Evolutionary conservation across 1,140 invertebrate species (phyloP).

Genomic region (Patella vulgata): DNA sequence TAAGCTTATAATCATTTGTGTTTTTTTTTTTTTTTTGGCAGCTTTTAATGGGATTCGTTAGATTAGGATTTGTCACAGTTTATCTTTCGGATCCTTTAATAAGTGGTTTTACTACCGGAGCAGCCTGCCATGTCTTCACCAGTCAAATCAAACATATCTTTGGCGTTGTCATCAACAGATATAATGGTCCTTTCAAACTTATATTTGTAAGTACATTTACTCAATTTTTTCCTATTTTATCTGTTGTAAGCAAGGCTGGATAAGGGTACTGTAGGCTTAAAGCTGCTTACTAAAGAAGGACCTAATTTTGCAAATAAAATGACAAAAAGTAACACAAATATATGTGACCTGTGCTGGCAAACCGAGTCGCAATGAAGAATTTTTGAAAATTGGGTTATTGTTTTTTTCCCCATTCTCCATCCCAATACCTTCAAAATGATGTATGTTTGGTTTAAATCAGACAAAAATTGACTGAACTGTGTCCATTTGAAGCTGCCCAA

Average conservation of each 20-base stretch:
- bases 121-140: conserved; percentile 69
- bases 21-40: conserved; percentile 38
- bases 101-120: conserved; percentile 69
- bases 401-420: too few relatives aligned
- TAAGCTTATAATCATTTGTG: background rate
- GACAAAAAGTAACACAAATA: too few relatives aligned
- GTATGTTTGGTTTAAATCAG: too few relatives aligned
- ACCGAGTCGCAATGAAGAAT: background rate
- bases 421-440: too few relatives aligned
- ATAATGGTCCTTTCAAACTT: conserved; percentile 65
- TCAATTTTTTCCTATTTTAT: too few relatives aligned
- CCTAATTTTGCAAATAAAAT: too few relatives aligned
- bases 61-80: conserved; percentile 67
- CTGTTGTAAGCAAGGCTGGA: too few relatives aligned
- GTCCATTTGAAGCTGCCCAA: too few relatives aligned
- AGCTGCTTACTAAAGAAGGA: background rate
- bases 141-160: conserved; percentile 68
- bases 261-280: too few relatives aligned
- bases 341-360: too few relatives aligned
- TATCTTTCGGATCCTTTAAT: conserved; percentile 69
- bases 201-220: conserved; percentile 63
- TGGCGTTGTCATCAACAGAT: conserved; percentile 60
- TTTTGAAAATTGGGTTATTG: too few relatives aligned
- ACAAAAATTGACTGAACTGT: too few relatives aligned
- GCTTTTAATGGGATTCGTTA: conserved; percentile 65